These are phyloP conservation scores for Rhyacichthys aspro DNA, from an alignment of 2,797 vertebrate genomes.

Conservation along the genomic window DNA sequence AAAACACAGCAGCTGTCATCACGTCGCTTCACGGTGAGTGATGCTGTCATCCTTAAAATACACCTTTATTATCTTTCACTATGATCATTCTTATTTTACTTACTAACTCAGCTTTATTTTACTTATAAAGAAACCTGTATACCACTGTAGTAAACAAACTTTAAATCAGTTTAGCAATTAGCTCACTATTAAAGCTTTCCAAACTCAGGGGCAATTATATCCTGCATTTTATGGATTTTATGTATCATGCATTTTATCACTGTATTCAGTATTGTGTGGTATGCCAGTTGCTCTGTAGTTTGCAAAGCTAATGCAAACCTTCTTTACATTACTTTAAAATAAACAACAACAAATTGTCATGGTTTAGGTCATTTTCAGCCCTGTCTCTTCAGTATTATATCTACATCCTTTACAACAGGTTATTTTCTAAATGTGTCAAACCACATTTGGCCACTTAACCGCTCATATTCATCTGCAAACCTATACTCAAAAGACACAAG, in stretches of 20 bases:
- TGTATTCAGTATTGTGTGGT: neutral
- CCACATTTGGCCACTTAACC: constrained; percentile 4
- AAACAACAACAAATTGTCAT: no score
- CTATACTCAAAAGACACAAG: constrained; percentile 2
- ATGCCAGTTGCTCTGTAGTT: no score
- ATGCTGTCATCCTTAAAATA: constrained; percentile 15
- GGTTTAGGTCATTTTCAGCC: no score
- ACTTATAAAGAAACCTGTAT: no score
- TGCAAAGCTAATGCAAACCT: neutral
- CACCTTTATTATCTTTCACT: no score
- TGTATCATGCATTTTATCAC: neutral
- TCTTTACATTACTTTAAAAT: no score
- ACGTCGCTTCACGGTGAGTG: constrained; percentile 62
- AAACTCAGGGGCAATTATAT: no score
- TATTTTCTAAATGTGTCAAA: constrained; percentile 30
- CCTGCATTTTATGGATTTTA: neutral
- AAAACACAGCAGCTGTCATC: constrained; percentile 50
- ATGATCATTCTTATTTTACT: no score
- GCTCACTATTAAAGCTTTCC: no score
- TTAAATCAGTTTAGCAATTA: no score
- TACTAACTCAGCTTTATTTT: no score
- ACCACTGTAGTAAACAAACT: no score
- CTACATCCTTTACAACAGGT: constrained; percentile 33
- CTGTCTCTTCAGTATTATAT: neutral
- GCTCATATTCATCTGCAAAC: constrained; percentile 9